Percentiles rank a stretch among this genome's conserved stretches.
Evolutionary conservation across 2,797 vertebrate species (phyloP).

Genomic region (Hybognathus amarus): DNA sequence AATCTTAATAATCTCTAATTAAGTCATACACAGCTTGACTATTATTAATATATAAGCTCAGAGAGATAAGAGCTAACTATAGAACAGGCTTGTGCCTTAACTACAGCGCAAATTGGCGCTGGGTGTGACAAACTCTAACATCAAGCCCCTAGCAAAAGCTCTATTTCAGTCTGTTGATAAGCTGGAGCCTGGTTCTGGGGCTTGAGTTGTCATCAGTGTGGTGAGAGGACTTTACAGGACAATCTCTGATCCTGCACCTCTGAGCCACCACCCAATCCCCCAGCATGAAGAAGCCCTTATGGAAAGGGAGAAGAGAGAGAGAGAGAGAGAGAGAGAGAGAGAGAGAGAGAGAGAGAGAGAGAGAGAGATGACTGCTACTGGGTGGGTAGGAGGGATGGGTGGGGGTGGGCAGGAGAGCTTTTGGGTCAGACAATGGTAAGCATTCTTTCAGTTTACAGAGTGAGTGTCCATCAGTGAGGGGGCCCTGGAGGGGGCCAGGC

Average conservation of each 20-base stretch:
- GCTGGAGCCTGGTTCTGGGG: slow-evolving; percentile 46
- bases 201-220: slow-evolving; percentile 57
- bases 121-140: slow-evolving; percentile 50
- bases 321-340: slow-evolving; percentile 65
- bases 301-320: slow-evolving; percentile 64
- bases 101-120: slow-evolving; percentile 10
- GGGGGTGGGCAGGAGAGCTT: slow-evolving; percentile 74
- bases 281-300: slow-evolving; percentile 66
- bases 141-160: slow-evolving; percentile 46
- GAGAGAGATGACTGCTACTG: slow-evolving; percentile 75
- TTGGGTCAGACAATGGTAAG: slow-evolving; percentile 87
- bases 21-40: background rate
- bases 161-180: slow-evolving; percentile 54
- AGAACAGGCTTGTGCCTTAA: background rate
- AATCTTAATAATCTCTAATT: background rate
- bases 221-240: slow-evolving; percentile 49
- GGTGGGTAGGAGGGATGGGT: slow-evolving; percentile 74
- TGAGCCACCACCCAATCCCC: slow-evolving; percentile 25
- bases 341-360: slow-evolving; percentile 66
- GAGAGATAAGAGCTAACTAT: slow-evolving; percentile 11
- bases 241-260: slow-evolving; percentile 42
- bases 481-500: slow-evolving; percentile 79
- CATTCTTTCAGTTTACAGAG: slow-evolving; percentile 97
- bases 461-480: slow-evolving; percentile 96
- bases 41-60: background rate